Evolutionary conservation across 2,888 invertebrate genomes (phyloP), one percentile per base, ranked within the genome.

Genomic region (Laothoe populi): DNA sequence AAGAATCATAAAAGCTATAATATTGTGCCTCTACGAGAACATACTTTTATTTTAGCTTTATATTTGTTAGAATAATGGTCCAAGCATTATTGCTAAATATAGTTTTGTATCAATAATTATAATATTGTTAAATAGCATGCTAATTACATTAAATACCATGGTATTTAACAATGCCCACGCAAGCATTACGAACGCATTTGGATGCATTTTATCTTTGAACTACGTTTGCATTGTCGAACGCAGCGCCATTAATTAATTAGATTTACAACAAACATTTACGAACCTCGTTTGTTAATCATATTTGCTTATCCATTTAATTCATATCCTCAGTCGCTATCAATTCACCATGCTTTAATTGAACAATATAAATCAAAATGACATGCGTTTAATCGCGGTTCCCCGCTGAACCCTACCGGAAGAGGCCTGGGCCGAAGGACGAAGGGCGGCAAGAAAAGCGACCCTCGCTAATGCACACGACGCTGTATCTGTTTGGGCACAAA

Each of bases 281-380:
- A 59, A 31, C 23, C 53, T 35, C 53, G 53, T 53, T 35, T 53
- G 53, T 53, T 71, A 76, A 74, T 77, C 71, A 53, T 76, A 74
- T 81, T 79, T 77, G 75, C 74, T 73, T 70, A 58, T 57, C 69
- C 66, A 70, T 74, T 72, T 70, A 72, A 73, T 75, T 73, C 63
- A 64, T 64, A 62, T 67, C 67, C 64, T 65, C 62, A 59, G 63
- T 64, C 48, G 23, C 21, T 46, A 61, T 61, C 61, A 61, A 64
- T 61, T 26, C 68, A 63, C 69, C 69, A 70, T 68, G 75, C 83
- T 85, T 84, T 87, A 85, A 88, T 87, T 84, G 83, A 79, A 70
- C 63, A 70, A 72, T 77, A 91, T 91, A 90, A 90, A 90, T 91
- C 91, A 91, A 87, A 90, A 84, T 87, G 89, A 86, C 87, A 84